Evolutionary conservation across 2,888 invertebrate species (phyloP).

Genomic region (Sarcophaga variegata): DNA sequence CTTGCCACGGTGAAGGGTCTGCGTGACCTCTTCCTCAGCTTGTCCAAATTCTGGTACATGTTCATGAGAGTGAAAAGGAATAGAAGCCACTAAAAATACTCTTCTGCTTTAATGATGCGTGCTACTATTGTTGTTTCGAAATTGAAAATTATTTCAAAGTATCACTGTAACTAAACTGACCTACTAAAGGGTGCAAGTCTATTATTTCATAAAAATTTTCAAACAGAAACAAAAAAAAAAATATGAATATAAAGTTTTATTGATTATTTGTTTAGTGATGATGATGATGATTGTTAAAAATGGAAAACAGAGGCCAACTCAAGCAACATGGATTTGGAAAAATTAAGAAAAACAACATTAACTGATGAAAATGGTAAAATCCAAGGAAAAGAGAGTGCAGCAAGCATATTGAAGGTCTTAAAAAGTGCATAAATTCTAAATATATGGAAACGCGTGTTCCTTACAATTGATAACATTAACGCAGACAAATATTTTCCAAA

Average conservation of each 20-base stretch:
- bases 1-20: too few relatives aligned
- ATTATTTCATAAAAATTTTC: not conserved
- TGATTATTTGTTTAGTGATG: slow-evolving; percentile 69
- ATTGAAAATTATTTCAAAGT: too few relatives aligned
- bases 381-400: not conserved
- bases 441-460: slow-evolving; percentile 24
- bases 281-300: slow-evolving; percentile 74
- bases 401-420: too few relatives aligned
- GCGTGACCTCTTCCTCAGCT: too few relatives aligned
- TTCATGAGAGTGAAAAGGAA: too few relatives aligned
- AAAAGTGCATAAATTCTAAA: not conserved
- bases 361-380: not conserved
- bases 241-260: slow-evolving; percentile 69
- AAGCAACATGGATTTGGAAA: not conserved
- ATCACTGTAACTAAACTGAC: not conserved
- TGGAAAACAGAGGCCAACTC: slow-evolving; percentile 60
- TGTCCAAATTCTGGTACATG: too few relatives aligned
- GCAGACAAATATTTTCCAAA: slow-evolving; percentile 16
- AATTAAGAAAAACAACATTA: not conserved
- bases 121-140: too few relatives aligned
- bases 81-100: too few relatives aligned
- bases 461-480: not conserved
- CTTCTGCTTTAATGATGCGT: too few relatives aligned
- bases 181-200: slow-evolving; percentile 7
- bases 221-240: slow-evolving; percentile 41